Evolutionary conservation across 2,113 vertebrate species (phyloP), one percentile per base, ranked within the genome.

Genomic region (Cyanistes caeruleus): DNA sequence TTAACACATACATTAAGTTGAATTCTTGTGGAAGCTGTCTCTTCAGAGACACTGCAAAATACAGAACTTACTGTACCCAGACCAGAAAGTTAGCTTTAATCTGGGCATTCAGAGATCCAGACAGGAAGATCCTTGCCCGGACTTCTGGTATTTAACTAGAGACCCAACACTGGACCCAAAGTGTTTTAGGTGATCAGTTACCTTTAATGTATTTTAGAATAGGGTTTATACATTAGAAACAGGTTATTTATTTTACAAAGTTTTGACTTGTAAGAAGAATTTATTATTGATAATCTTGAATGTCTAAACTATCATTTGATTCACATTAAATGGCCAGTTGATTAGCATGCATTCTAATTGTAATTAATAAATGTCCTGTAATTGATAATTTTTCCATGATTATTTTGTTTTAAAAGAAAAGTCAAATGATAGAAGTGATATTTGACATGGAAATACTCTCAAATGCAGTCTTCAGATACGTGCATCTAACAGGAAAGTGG

Each of bases 211-310:
- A 78, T 92, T 96, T 96, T 94, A 95, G 90, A 91, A 63, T 94
- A 95, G 96, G 84, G 64, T 95, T 94, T 94, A 85, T 96, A 93
- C 56, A 41, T 87, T 97, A 97, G 94, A 93, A 94, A 87, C 81
- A 79, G 62, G 82, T 97, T 97, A 97, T 97, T 96, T 97, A 96
- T 96, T 97, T 97, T 96, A 92, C 41, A 39, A 55, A 88, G 44
- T 84, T 95, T 92, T 90, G 93, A 90, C 69, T 95, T 91, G 85
- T 87, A 95, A 96, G 48, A 87, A 22, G 33, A 83, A 48, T 89
- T 96, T 96, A 43, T 90, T 96, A 85, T 41, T 76, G 85, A 87
- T 93, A 74, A 79, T 89, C 67, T 94, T 92, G 73, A 97, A 82
- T 84, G 64, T 91, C 46, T 94, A 83, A 94, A 93, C n/a, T 39